These are phyloP conservation scores for Melikaiella ostensackeni DNA, from an alignment of 2,888 invertebrate species.

Conservation along the genomic window DNA sequence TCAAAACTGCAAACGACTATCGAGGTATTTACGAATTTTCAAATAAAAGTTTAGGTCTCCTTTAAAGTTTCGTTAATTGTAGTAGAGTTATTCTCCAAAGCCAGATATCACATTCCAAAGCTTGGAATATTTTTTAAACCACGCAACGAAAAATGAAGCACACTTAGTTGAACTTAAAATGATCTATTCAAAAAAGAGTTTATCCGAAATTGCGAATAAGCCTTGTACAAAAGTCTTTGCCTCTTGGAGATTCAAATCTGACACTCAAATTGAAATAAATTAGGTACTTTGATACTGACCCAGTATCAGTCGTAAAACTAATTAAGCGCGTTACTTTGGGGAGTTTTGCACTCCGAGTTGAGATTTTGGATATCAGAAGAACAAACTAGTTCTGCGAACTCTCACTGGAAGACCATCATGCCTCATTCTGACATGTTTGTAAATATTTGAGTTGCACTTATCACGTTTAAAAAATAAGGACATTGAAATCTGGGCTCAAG, in stretches of 20 bases:
- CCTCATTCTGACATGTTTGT: conserved; percentile 72
- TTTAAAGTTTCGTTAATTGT: not conserved
- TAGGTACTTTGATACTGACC: not conserved
- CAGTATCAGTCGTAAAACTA: not conserved
- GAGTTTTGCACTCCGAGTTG: not conserved
- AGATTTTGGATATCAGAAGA: not conserved
- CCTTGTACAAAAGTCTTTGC: not conserved
- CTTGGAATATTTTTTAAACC: no score
- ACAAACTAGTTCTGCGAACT: conserved; percentile 64
- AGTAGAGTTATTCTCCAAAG: no score
- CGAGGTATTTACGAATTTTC: not conserved
- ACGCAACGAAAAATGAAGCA: no score
- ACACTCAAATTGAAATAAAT: not conserved
- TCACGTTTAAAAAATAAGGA: conserved; percentile 76
- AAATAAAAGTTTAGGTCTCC: not conserved
- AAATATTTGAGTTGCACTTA: conserved; percentile 79
- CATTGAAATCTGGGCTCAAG: conserved; percentile 78
- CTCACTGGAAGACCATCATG: conserved; percentile 72
- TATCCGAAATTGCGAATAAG: no score
- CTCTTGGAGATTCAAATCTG: not conserved
- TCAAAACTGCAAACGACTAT: not conserved
- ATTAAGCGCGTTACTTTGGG: not conserved
- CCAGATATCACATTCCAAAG: no score
- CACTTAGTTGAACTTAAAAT: no score
- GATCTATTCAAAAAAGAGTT: no score